phyloP scores from a whole-genome alignment of 2,113 vertebrate genomes.

The Nothocercus nigrocapillus region DNA sequence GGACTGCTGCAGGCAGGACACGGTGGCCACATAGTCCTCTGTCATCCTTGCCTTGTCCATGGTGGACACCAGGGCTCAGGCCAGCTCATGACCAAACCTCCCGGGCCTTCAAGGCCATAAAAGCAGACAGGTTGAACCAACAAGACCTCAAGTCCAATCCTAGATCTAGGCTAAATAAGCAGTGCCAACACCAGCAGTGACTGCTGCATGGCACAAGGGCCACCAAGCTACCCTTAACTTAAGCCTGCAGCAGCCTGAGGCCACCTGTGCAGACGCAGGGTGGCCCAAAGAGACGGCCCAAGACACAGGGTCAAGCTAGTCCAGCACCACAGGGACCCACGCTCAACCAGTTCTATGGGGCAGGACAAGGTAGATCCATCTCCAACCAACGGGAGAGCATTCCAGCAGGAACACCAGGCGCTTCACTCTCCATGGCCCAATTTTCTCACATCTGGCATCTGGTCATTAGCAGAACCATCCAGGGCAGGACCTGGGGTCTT shows the following conservation, averaged over 20 bases:
- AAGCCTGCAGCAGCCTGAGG: background rate
- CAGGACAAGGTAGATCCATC: background rate
- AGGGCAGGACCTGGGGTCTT: background rate
- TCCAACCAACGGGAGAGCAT: background rate
- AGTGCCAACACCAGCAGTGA: background rate
- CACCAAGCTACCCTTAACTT: background rate
- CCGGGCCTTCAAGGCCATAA: background rate
- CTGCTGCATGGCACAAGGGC: accelerated
- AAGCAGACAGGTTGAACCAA: background rate
- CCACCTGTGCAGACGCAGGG: background rate
- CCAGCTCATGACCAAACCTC: background rate
- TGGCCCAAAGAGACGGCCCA: background rate
- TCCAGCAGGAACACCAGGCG: background rate
- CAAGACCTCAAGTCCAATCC: background rate
- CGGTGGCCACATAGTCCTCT: background rate
- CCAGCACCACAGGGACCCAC: background rate
- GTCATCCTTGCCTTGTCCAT: background rate
- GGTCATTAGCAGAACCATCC: background rate
- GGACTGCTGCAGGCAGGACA: background rate
- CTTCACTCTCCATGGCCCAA: accelerated
- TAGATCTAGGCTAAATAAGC: background rate
- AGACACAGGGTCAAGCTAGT: background rate
- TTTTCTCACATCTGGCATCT: background rate
- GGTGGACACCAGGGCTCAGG: accelerated
- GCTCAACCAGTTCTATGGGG: background rate